Conservation (phyloP, 92 coral and sea anemone species). For the Umimayanthus kanabou region DNA sequence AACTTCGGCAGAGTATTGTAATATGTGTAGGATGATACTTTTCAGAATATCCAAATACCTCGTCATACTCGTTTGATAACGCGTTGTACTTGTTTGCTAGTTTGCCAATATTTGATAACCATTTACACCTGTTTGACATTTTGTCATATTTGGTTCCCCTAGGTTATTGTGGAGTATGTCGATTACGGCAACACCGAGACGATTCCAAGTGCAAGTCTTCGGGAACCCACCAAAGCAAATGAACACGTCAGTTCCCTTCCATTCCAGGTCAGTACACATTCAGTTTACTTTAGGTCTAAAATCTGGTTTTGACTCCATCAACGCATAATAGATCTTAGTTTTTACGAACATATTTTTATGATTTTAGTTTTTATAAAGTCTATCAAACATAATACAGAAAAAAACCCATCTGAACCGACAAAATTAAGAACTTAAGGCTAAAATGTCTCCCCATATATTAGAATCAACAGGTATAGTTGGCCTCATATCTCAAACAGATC, state of each 20-base stretch:
- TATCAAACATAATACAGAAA: neutral
- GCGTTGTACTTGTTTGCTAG: neutral
- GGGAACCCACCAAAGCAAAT: constrained; percentile 86
- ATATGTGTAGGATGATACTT: too few species aligned
- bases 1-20: too few species aligned
- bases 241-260: constrained; percentile 86
- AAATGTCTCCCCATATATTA: too few species aligned
- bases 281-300: neutral
- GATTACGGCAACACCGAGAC: constrained; percentile 87
- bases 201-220: constrained; percentile 64
- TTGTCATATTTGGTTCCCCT: neutral
- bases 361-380: neutral
- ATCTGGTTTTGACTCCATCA: neutral
- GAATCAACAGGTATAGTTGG: too few species aligned
- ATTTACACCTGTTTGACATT: neutral
- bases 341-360: neutral
- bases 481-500: too few species aligned
- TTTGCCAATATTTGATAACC: neutral
- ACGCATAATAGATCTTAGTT: neutral
- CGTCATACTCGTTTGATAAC: too few species aligned
- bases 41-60: too few species aligned
- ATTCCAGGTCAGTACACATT: constrained; percentile 71
- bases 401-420: too few species aligned
- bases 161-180: constrained; percentile 87
- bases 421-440: too few species aligned